Evolutionary conservation across 1,140 invertebrate species (phyloP), one percentile per base, ranked within the genome.

Genomic region (Araneus ventricosus): DNA sequence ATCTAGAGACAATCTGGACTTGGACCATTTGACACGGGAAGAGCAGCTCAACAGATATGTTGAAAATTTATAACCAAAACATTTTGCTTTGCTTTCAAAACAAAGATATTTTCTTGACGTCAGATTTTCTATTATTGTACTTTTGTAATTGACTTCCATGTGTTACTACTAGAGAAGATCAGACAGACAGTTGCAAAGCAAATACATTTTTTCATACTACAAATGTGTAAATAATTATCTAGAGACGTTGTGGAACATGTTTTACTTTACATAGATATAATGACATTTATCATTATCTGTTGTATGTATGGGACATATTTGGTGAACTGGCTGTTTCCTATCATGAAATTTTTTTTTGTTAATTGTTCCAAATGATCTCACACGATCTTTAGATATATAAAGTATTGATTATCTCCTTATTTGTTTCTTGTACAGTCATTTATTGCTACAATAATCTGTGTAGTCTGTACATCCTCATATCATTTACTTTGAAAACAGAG

Each of bases 21-120:
- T 93, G 39, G 85, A 75, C 79, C 93, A 93, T 92, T 85, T 98
- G 96, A 98, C 98, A 94, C 97, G 98, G 94, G 98, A 98, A 95
- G 98, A 99, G 96, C 98, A 98, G 96, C 96, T 99, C 94, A 97
- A 97, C 94, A 98, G 98, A 96, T 98, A 98, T 96, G 98, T 98
- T 94, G 98, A 99, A 96, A 97, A 98, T 95, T 98, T 99, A 92
- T 94, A 94, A 89, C 79, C 57, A 24, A 88, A 63, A 37, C 4
- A 39, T 93, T 63, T 85, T 59, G 27, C 37, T 34, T 61, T 41
- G 24, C 79, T 91, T 63, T 39, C 14, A 37, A 80, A 30, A 52
- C 41, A 85, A 59, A 86, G 52, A 87, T 87, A 87, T 87, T 87
- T 87, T 90, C 63, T 90, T 90, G 88, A 70, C 70, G 57, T 57